Conservation (phyloP, 2,888 invertebrate genomes). For the Carterocephalus palaemon region DNA sequence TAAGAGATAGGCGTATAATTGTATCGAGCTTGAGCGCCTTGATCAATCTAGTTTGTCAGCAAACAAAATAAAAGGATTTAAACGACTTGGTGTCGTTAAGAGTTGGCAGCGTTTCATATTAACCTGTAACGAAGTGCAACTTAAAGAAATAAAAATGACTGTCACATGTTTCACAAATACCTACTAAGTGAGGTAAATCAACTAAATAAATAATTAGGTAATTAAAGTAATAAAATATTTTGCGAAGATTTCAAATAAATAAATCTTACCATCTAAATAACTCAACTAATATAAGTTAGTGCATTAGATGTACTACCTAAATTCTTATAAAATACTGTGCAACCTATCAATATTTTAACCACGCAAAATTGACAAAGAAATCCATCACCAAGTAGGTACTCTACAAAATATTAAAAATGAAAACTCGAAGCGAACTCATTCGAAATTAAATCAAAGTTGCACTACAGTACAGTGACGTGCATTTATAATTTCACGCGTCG, state of each 20-base stretch:
- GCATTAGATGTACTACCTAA: too few relatives aligned
- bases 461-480: constrained; percentile 29
- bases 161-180: too few relatives aligned
- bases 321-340: too few relatives aligned
- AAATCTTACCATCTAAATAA: too few relatives aligned
- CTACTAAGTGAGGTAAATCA: too few relatives aligned
- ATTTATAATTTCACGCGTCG: constrained; percentile 65
- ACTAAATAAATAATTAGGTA: too few relatives aligned
- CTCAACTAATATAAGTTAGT: too few relatives aligned
- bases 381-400: constrained; percentile 9
- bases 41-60: constrained; percentile 9
- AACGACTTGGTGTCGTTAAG: not conserved
- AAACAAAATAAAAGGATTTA: not conserved
- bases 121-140: too few relatives aligned
- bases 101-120: too few relatives aligned
- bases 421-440: constrained; percentile 13
- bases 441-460: constrained; percentile 25
- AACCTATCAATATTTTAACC: not conserved
- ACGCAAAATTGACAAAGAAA: constrained; percentile 8
- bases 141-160: too few relatives aligned
- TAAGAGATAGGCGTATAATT: constrained; percentile 21
- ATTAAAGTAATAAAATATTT: too few relatives aligned
- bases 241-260: too few relatives aligned
- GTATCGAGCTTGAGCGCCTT: constrained; percentile 11
- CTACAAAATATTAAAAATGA: constrained; percentile 8